A percentile compares a stretch with the other conserved stretches of the same genome.
Conservation (phyloP, 1,140 invertebrate genomes). For the Phortica variegata region DNA sequence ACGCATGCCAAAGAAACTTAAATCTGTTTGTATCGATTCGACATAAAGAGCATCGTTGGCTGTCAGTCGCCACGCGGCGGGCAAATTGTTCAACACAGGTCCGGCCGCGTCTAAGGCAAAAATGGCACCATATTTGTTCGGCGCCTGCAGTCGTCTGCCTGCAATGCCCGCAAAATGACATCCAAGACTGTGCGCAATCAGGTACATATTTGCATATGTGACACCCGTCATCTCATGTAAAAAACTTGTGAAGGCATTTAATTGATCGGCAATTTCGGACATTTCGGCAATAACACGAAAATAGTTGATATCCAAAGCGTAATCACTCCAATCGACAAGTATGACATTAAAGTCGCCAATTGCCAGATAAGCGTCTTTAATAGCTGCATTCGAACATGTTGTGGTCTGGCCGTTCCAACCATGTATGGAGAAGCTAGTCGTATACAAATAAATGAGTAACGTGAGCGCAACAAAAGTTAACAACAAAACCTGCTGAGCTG, state of each 20-base stretch:
- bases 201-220: slow-evolving; percentile 28
- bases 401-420: slow-evolving; percentile 20
- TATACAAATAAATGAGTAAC: neutral
- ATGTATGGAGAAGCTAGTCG: slow-evolving; percentile 15
- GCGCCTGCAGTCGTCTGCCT: slow-evolving; percentile 27
- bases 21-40: slow-evolving; percentile 69
- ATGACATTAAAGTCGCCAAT: slow-evolving; percentile 59
- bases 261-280: slow-evolving; percentile 12
- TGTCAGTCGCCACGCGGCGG: slow-evolving; percentile 56
- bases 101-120: slow-evolving; percentile 59
- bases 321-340: slow-evolving; percentile 59
- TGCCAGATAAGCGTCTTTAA: slow-evolving; percentile 23
- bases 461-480: neutral
- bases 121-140: slow-evolving; percentile 32
- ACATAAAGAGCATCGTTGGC: slow-evolving; percentile 63
- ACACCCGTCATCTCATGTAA: slow-evolving; percentile 27
- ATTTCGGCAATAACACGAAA: slow-evolving; percentile 16
- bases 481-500: neutral
- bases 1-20: slow-evolving; percentile 58
- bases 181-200: slow-evolving; percentile 58
- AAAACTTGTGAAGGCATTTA: slow-evolving; percentile 44
- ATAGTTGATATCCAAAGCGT: slow-evolving; percentile 25
- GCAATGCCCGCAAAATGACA: slow-evolving; percentile 56
- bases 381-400: slow-evolving; percentile 19
- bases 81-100: slow-evolving; percentile 42